Percentiles rank a stretch among this genome's conserved stretches.
These are phyloP conservation scores for Perca fluviatilis DNA, from an alignment of 2,113 vertebrate species.

Conservation along the genomic window DNA sequence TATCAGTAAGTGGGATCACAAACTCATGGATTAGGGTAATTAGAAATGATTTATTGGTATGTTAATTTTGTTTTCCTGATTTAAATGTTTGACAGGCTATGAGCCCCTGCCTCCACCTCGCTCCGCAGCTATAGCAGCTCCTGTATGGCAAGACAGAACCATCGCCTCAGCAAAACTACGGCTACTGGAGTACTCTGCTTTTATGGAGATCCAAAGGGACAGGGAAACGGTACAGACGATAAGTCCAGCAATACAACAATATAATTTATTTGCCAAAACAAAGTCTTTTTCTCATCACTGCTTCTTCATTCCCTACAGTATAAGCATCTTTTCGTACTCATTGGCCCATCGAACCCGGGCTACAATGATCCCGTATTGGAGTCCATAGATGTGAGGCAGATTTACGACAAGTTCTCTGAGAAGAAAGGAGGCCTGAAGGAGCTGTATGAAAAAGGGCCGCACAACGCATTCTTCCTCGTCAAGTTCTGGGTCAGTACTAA, in stretches of 20 bases:
- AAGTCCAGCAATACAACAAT: background rate
- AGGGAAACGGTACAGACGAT: slow-evolving; percentile 88
- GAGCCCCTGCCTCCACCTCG: slow-evolving; percentile 90
- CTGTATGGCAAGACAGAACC: slow-evolving; percentile 95
- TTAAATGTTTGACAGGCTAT: slow-evolving; percentile 84
- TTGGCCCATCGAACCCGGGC: slow-evolving; percentile 93
- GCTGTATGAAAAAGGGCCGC: slow-evolving; percentile 94
- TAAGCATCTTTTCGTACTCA: slow-evolving; percentile 97
- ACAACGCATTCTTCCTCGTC: slow-evolving; percentile 95
- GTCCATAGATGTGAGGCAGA: slow-evolving; percentile 95
- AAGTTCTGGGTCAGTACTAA: slow-evolving; percentile 92
- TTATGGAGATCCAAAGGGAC: slow-evolving; percentile 94
- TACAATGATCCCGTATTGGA: slow-evolving; percentile 94
- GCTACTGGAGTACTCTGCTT: slow-evolving; percentile 94
- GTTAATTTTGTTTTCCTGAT: slow-evolving; percentile 10
- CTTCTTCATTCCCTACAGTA: slow-evolving; percentile 82
- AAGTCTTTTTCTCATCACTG: background rate
- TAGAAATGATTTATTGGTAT: background rate
- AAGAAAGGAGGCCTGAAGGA: slow-evolving; percentile 97
- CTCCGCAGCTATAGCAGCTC: slow-evolving; percentile 89
- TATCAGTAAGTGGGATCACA: slow-evolving; percentile 87
- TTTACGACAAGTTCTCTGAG: slow-evolving; percentile 97
- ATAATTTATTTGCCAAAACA: too few species aligned
- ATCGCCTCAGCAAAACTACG: slow-evolving; percentile 93
- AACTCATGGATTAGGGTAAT: background rate